Evolutionary conservation across 2,797 vertebrate genomes (phyloP), one percentile per base, ranked within the genome.

Genomic region (Mormyrus hasselquistii): DNA sequence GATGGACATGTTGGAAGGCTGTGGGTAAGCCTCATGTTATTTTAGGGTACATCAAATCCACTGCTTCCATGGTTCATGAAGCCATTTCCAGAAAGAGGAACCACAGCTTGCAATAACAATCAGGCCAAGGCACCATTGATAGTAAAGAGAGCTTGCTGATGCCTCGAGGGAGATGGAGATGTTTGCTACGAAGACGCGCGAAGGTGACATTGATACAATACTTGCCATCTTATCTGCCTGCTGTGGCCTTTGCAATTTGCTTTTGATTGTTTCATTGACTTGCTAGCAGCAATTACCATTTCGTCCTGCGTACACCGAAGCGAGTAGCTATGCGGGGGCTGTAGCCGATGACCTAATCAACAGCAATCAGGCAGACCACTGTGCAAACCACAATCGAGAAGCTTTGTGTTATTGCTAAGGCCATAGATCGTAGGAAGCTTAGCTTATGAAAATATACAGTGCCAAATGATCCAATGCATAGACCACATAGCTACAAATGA

Each of bases 201-300:
- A 79, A 79, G 73, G 73, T 79, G 38, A 79, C 73, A 79, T 79
- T 79, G 73, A 79, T 79, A 79, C 73, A 79, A 47, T 47, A 79
- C 73, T 41, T 79, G 19, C 73, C 73, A n/a, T 47, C 73, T 44
- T n/a, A 47, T 79, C 73, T 47, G 73, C 73, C 73, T 79, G 73
- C 73, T 79, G 38, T 47, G 73, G 73, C 73, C 73, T 79, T 47
- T 79, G 73, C 41, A 79, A 79, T 79, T 44, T 79, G 41, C 38
- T 79, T 47, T 19, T 79, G 73, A 79, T 79, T 79, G 73, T 79
- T 79, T 79, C 73, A 79, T 79, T 79, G 73, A 79, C 73, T 79
- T n/a, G 19, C 34, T 47, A 19, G 38, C 19, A 79, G 73, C 73
- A 79, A 47, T 79, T 79, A 47, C 73, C 73, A 47, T 79, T 79